Base-by-base conservation (phyloP, 2,888 invertebrate genomes). In the Torymus texanus region DNA sequence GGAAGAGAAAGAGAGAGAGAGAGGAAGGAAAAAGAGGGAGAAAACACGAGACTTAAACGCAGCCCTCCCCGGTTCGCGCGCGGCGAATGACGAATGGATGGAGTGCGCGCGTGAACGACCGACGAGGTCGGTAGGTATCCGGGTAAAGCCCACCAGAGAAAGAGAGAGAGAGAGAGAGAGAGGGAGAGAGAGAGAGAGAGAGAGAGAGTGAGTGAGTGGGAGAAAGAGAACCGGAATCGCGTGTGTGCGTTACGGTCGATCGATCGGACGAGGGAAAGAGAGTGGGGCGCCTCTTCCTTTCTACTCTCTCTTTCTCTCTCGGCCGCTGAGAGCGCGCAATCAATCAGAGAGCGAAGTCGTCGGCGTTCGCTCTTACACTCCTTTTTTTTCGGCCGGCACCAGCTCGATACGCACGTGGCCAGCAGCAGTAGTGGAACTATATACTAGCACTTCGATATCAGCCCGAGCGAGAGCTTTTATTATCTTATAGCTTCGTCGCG, bases 291-390 rank as follows among this genome's bases (percentile, higher is more conserved):
- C 13, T 72, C 72, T 24, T 61, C 62, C 72, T 72, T 67, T 67
- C 5, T 41, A 41, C 41, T 41, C 41, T 41, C 21, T 21, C 41
- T 41, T 2, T 21, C 21, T 21, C 41, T 41, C 41, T 41, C 66
- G 66, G 66, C 55, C 55, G 66, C 53, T 56, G 53, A 62, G 29
- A 61, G 72, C 72, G 72, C 72, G 72, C 72, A 72, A 72, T 72
- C 72, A 62, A 72, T 72, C 72, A 72, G 72, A 72, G 53, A 72
- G 53, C 61, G 50, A 72, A 62, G 53, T 24, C 24, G 62, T 51
- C 51, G 14, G 59, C 10, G 18, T 13, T 70, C n/a, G 61, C 53
- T 61, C 53, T 59, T 5, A 16, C 1, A 12, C 59, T 59, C 59
- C 10, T 41, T 41, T 29, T 29, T 41, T 41, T 41, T 41, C 41